A percentile compares a stretch with the other conserved stretches of the same genome.
Evolutionary conservation across 1,140 invertebrate species (phyloP).

Genomic region (Leptoteleia sp.): DNA sequence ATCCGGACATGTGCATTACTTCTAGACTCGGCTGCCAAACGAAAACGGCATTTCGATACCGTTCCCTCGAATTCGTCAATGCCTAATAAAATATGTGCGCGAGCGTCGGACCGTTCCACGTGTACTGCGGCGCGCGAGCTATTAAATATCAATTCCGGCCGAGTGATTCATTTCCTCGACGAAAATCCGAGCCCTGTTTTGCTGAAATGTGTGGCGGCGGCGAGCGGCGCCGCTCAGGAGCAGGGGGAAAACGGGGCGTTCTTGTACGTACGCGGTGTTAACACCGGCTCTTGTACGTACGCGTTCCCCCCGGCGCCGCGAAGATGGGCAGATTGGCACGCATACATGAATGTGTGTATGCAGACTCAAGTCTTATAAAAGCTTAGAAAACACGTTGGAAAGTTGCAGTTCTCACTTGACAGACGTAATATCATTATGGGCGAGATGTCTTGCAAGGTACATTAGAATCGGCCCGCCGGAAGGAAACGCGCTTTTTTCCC

Average conservation of each 20-base stretch:
- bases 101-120: slow-evolving; percentile 4
- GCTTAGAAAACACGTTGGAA: slow-evolving; percentile 72
- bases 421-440: slow-evolving; percentile 72
- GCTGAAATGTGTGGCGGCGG: too few relatives aligned
- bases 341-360: slow-evolving; percentile 58
- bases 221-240: too few relatives aligned
- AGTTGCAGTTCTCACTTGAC: slow-evolving; percentile 77
- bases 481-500: too few relatives aligned
- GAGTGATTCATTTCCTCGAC: too few relatives aligned
- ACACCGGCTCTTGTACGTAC: slow-evolving; percentile 34
- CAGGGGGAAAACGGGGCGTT: too few relatives aligned
- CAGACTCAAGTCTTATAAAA: slow-evolving; percentile 74
- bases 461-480: slow-evolving; percentile 29
- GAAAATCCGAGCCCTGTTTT: too few relatives aligned
- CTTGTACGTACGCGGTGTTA: slow-evolving; percentile 57
- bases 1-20: slow-evolving; percentile 2
- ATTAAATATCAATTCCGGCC: slow-evolving; percentile 45
- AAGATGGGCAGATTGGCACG: slow-evolving; percentile 66
- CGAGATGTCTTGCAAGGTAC: slow-evolving; percentile 77
- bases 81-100: slow-evolving; percentile 28
- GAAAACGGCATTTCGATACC: slow-evolving; percentile 8
- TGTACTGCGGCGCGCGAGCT: slow-evolving; percentile 21
- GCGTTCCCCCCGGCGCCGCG: slow-evolving; percentile 42
- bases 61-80: slow-evolving; percentile 21
- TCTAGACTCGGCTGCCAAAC: slow-evolving; percentile 1